phyloP scores from a whole-genome alignment of 2,888 invertebrate species.

The Ophion ellenae region DNA sequence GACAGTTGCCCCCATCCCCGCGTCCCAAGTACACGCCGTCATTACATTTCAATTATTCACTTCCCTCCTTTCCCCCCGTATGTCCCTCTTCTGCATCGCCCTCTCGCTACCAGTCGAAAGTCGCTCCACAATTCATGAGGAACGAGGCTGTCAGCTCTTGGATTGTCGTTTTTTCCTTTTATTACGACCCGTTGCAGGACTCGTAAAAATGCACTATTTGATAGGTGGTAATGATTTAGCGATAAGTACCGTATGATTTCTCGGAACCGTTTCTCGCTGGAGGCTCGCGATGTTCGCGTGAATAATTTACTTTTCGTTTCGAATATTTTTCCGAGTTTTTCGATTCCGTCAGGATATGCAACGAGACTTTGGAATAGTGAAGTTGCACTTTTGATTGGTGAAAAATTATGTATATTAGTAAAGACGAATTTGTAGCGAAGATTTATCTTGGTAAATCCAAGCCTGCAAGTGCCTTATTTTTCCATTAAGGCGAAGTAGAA shows the following conservation, averaged over 20 bases:
- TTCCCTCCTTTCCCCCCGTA: neutral
- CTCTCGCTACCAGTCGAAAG: neutral
- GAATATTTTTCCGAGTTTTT: too few species aligned
- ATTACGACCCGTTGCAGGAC: neutral
- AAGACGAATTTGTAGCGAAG: too few species aligned
- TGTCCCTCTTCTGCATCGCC: neutral
- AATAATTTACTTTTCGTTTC: too few species aligned
- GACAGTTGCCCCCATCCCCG: slow-evolving; percentile 34
- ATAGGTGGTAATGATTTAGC: neutral
- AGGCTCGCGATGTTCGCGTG: too few species aligned
- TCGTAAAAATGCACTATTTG: neutral
- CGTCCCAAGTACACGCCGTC: slow-evolving; percentile 40
- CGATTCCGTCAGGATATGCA: too few species aligned
- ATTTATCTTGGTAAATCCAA: too few species aligned
- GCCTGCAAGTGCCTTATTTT: too few species aligned
- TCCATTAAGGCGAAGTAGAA: too few species aligned
- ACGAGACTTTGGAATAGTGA: too few species aligned
- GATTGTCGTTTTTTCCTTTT: neutral
- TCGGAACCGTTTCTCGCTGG: neutral
- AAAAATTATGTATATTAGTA: too few species aligned
- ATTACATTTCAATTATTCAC: slow-evolving; percentile 59
- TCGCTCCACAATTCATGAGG: slow-evolving; percentile 12
- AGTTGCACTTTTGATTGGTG: too few species aligned
- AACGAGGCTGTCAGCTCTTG: neutral
- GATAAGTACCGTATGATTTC: neutral